Conservation (phyloP, 1,140 invertebrate species). For the Melitaea cinxia region DNA sequence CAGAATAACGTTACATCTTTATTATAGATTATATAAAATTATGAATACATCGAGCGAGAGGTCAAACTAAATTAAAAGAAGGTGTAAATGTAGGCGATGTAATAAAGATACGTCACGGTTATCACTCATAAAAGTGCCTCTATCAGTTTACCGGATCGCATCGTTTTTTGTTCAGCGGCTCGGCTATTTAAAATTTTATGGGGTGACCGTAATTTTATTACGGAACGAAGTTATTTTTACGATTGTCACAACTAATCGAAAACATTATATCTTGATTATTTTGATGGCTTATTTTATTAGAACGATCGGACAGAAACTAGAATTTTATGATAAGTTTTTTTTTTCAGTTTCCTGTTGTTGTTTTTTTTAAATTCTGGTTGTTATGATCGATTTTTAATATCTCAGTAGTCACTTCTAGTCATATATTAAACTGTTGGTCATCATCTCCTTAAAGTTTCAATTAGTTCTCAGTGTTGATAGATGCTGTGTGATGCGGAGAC, state of each 20-base stretch:
- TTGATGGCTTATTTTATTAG: neutral
- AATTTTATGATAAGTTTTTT: neutral
- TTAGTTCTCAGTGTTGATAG: too few relatives aligned
- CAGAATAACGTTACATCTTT: too few relatives aligned
- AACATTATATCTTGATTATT: conserved; percentile 20
- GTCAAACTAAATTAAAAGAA: conserved; percentile 31
- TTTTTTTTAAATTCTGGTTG: too few relatives aligned
- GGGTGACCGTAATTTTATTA: conserved; percentile 33
- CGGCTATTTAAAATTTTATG: conserved; percentile 26
- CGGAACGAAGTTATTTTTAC: conserved; percentile 25
- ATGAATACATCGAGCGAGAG: conserved; percentile 12
- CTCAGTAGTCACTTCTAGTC: too few relatives aligned
- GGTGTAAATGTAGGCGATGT: conserved; percentile 36
- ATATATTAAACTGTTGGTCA: too few relatives aligned
- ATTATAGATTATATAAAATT: too few relatives aligned
- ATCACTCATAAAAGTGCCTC: conserved; percentile 34
- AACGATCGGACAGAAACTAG: neutral
- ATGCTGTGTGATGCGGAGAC: too few relatives aligned
- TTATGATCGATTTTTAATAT: too few relatives aligned
- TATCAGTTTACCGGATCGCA: conserved; percentile 40
- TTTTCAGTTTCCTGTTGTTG: too few relatives aligned
- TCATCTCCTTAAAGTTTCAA: too few relatives aligned
- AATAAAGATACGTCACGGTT: conserved; percentile 35
- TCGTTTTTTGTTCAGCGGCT: conserved; percentile 36
- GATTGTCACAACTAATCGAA: conserved; percentile 25